Base-by-base conservation (phyloP, 2,888 invertebrate genomes). In the Chrysomela aeneicollis region DNA sequence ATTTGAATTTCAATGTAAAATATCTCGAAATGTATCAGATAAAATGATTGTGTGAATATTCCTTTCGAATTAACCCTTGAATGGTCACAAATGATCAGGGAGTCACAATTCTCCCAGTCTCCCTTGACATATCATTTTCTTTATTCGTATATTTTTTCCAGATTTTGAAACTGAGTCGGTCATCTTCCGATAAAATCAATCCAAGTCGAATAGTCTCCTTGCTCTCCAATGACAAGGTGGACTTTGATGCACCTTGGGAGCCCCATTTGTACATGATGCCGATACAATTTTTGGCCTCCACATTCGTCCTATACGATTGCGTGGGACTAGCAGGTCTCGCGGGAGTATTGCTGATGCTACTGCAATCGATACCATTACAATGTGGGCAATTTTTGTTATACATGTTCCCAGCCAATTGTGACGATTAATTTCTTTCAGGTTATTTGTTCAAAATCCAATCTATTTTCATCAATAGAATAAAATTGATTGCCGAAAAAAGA, bases 191-290 rank as follows among this genome's bases (percentile, higher is more conserved):
- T 0, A 89, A 94, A 76, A 94, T 94, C 0, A 91, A 94, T 82
- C 80, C 91, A 71, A 93, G 93, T 0, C 91, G 93, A 81, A 88
- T 95, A 74, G 89, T 94, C 49, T 94, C 94, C 79, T 81, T 94
- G 61, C 85, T 95, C 83, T 92, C 94, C 0, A 94, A 94, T 75
- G 95, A 95, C 78, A 86, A 93, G 68, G 92, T 94, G 78, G 94
- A 94, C 77, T 81, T 89, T 80, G 87, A 89, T 22, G 86, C 89
- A 22, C 74, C 88, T 53, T 89, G 88, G 77, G 80, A 93, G n/a
- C 92, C 93, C 80, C 93, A 90, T 78, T 80, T 94, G 49, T 92
- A 93, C 91, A 87, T 93, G 59, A 91, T 91, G 83, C 94, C 94
- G 0, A 84, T 93, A 12, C 89, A 92, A 73, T 88, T 89, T 6